phyloP scores from a whole-genome alignment of 2,888 invertebrate species.

The Lithosia quadra region DNA sequence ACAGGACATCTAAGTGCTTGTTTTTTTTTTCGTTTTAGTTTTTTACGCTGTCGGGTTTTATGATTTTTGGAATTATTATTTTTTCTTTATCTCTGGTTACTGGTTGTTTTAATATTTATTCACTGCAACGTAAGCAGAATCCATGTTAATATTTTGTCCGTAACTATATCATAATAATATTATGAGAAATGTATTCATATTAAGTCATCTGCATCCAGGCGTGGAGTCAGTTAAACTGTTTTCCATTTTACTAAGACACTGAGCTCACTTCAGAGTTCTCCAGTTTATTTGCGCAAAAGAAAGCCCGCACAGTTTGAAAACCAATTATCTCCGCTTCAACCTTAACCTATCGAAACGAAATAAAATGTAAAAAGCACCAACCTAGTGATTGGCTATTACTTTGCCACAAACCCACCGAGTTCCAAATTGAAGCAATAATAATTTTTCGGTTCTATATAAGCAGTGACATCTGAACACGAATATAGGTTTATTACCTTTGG shows the following conservation, averaged over 20 bases:
- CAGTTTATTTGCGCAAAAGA: conserved; percentile 34
- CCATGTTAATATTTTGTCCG: too few species aligned
- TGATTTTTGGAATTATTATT: too few species aligned
- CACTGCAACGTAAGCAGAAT: too few species aligned
- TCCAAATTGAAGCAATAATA: conserved; percentile 48
- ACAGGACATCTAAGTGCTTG: too few species aligned
- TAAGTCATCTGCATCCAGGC: not conserved
- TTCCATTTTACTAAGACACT: conserved; percentile 9
- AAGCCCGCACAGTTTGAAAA: conserved; percentile 41
- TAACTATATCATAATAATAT: too few species aligned
- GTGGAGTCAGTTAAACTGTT: not conserved
- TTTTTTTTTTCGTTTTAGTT: too few species aligned
- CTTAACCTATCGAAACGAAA: conserved; percentile 44
- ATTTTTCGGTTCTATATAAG: conserved; percentile 40
- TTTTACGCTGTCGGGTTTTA: too few species aligned
- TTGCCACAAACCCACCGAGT: conserved; percentile 41
- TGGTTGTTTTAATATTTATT: too few species aligned
- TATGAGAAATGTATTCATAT: not conserved
- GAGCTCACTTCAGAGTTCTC: conserved; percentile 11
- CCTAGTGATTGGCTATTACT: conserved; percentile 51
- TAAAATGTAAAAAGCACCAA: conserved; percentile 48
- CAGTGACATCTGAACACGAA: conserved; percentile 35
- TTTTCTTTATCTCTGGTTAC: too few species aligned
- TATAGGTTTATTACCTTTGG: conserved; percentile 72
- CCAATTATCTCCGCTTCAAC: conserved; percentile 46